phyloP scores from a whole-genome alignment of 2,797 vertebrate species.

The Pangasius larnaudii region DNA sequence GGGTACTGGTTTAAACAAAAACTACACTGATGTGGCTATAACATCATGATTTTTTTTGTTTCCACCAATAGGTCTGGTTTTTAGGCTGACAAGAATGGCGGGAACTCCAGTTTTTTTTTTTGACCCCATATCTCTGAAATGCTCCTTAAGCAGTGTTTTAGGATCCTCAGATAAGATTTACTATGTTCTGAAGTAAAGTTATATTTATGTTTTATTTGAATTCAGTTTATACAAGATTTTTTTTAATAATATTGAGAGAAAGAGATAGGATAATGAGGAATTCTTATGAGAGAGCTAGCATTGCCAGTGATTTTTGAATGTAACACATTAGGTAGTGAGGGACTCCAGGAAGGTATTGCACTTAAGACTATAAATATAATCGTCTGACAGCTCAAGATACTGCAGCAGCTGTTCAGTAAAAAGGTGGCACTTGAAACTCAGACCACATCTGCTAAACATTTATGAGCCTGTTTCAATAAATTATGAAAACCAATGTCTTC shows the following conservation, averaged over 20 bases:
- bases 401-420: conserved; percentile 52
- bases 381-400: conserved; percentile 39
- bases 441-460: conserved; percentile 3
- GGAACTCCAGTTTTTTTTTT: background rate
- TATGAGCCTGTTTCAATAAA: background rate
- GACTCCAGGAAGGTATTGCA: conserved; percentile 32
- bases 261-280: background rate
- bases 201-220: background rate
- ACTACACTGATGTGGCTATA: background rate
- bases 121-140: background rate
- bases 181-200: background rate
- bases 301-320: conserved; percentile 18
- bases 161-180: background rate
- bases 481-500: background rate
- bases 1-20: background rate
- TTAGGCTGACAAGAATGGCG: background rate
- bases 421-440: conserved; percentile 28
- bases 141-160: background rate
- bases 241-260: background rate
- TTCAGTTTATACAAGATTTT: background rate
- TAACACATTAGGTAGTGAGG: conserved; percentile 1
- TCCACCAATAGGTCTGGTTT: background rate
- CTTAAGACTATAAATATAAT: conserved; percentile 53
- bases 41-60: background rate
- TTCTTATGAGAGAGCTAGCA: background rate